Conservation (phyloP, 2,797 vertebrate species). For the Dipus sagitta region DNA sequence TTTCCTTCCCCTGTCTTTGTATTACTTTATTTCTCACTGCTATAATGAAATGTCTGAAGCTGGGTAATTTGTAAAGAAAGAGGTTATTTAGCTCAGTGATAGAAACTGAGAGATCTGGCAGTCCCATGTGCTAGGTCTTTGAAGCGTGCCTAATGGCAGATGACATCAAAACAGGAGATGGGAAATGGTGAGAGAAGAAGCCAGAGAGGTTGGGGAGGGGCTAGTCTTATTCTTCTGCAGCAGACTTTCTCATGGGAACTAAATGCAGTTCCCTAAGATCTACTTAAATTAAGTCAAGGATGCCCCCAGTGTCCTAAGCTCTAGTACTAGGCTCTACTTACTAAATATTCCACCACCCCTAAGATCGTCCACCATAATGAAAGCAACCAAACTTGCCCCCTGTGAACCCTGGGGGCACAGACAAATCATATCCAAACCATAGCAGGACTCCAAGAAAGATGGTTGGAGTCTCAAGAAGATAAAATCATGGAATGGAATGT, state of each 20-base stretch:
- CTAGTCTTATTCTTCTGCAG: background rate
- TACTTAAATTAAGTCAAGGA: background rate
- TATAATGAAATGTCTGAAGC: background rate
- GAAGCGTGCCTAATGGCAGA: background rate
- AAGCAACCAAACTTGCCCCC: background rate
- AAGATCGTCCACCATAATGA: too few species aligned
- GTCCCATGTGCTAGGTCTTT: background rate
- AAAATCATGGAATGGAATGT: background rate
- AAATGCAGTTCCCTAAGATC: background rate
- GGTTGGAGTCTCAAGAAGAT: constrained; percentile 1
- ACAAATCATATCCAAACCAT: background rate
- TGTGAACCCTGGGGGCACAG: background rate
- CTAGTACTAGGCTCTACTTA: background rate
- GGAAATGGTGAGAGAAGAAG: background rate
- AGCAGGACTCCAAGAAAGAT: background rate
- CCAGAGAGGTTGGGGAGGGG: background rate
- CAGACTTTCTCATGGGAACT: background rate
- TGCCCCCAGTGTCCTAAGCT: background rate
- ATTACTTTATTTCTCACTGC: background rate
- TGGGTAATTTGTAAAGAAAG: background rate
- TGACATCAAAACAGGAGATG: background rate
- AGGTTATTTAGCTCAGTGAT: background rate
- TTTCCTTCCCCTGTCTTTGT: background rate
- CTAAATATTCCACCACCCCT: background rate
- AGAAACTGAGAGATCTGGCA: background rate